Conservation (phyloP, 2,888 invertebrate species). For the Timandra comae region DNA sequence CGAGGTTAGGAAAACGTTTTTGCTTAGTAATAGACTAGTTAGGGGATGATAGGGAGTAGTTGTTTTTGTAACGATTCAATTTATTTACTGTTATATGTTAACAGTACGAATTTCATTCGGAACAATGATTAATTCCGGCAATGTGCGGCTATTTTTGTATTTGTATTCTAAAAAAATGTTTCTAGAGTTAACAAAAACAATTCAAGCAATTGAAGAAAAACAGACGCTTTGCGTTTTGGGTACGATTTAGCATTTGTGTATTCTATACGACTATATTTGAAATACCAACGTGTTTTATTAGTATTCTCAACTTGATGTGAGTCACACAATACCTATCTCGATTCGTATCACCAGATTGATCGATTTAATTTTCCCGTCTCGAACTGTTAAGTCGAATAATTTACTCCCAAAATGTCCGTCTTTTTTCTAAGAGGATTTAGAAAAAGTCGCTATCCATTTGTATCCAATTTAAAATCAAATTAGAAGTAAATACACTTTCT, state of each 20-base stretch:
- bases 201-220: too few species aligned
- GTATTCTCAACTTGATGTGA: conserved; percentile 11
- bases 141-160: too few species aligned
- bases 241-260: too few species aligned
- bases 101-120: too few species aligned
- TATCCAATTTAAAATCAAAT: conserved; percentile 73
- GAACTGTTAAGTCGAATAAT: conserved; percentile 50
- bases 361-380: conserved; percentile 48
- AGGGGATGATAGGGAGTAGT: too few species aligned
- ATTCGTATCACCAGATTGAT: conserved; percentile 35
- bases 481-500: conserved; percentile 70
- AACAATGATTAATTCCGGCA: too few species aligned
- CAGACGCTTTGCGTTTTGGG: too few species aligned
- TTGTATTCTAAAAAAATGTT: too few species aligned
- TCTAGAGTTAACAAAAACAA: too few species aligned
- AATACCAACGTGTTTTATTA: conserved; percentile 15
- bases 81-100: too few species aligned
- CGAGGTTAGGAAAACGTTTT: conserved; percentile 8
- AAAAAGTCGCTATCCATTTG: conserved; percentile 59
- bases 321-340: conserved; percentile 13
- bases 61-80: too few species aligned
- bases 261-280: too few species aligned
- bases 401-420: conserved; percentile 34
- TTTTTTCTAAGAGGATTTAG: conserved; percentile 42
- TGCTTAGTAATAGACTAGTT: conserved; percentile 12